Evolutionary conservation across 2,888 invertebrate genomes (phyloP), one percentile per base, ranked within the genome.

Genomic region (Danaus chrysippus): DNA sequence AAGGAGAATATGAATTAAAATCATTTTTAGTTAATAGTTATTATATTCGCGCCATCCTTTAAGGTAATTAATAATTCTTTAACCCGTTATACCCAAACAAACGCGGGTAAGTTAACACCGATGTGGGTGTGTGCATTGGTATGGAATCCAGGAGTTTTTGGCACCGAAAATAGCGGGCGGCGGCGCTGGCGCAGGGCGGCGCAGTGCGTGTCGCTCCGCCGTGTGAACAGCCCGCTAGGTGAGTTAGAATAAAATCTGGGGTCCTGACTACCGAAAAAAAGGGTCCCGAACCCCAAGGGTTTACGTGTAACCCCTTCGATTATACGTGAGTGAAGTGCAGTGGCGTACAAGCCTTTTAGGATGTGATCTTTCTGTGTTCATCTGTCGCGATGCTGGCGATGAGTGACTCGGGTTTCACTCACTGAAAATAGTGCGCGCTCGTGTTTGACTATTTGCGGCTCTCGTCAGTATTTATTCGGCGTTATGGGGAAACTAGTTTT

Each of bases 171-270:
- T 90, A 89, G 82, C 83, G 79, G 83, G 82, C 82, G 71, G 76
- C 73, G 75, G 76, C 73, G 73, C n/a, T n/a, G 49, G 75, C 79
- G 78, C 84, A 83, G 83, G 82, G 83, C 82, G 80, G 79, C 79
- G 84, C 89, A 90, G 90, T 91, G 90, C 90, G 90, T 84, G 91
- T 84, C 91, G 91, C 91, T 91, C 91, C 91, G 91, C 91, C 91
- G 90, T 86, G 83, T 84, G 85, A 89, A 90, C 81, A 90, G 85
- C 90, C 86, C 89, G 90, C 84, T 81, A 84, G 85, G 83, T 87
- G 89, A 90, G 90, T 90, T 85, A 49, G 23, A 34, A 3, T 34
- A 34, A 34, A 34, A 34, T 34, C 23, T 34, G 23, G 23, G 23
- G 23, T 34, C 6, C 23, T 34, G 23, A 8, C 23, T 3, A 3